Conservation (phyloP, 2,113 vertebrate species). For the Gambusia holbrooki region DNA sequence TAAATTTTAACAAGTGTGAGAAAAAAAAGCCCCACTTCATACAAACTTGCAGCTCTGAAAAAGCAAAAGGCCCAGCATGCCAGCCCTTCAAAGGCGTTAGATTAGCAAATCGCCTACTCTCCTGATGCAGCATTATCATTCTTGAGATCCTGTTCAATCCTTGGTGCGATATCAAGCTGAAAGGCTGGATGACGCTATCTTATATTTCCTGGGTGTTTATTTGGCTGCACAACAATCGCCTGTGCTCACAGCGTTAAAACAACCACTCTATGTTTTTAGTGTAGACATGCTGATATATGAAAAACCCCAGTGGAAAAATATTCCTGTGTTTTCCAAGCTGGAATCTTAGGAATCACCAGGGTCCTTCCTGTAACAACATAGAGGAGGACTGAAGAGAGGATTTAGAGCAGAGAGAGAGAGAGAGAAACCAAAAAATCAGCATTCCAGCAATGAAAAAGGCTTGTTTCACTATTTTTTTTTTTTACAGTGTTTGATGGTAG, state of each 20-base stretch:
- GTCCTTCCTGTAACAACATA: constrained; percentile 55
- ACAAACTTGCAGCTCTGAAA: constrained; percentile 12
- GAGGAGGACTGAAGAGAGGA: constrained; percentile 38
- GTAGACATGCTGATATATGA: constrained; percentile 43
- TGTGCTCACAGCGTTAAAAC: constrained; percentile 43
- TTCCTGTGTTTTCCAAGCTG: constrained; percentile 45
- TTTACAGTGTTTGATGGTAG: constrained; percentile 12
- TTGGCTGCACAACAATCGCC: constrained; percentile 41
- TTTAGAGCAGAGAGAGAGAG: not conserved
- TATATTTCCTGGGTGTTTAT: constrained; percentile 53
- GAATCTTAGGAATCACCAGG: constrained; percentile 68
- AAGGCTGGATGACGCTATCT: constrained; percentile 37
- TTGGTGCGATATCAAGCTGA: constrained; percentile 23
- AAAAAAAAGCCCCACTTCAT: constrained; percentile 17
- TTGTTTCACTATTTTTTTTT: constrained; percentile 40
- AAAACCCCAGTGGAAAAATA: constrained; percentile 50
- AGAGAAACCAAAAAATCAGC: constrained; percentile 29
- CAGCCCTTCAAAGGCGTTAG: constrained; percentile 42
- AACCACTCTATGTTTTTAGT: constrained; percentile 57
- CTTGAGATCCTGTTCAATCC: constrained; percentile 46
- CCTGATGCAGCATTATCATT: constrained; percentile 37
- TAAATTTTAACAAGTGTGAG: constrained; percentile 29
- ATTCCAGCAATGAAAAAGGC: constrained; percentile 32
- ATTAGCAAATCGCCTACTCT: constrained; percentile 30
- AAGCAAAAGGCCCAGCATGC: constrained; percentile 17